These are phyloP conservation scores for Chelonoidis abingdonii DNA, from an alignment of 2,113 vertebrate species.

Conservation along the genomic window DNA sequence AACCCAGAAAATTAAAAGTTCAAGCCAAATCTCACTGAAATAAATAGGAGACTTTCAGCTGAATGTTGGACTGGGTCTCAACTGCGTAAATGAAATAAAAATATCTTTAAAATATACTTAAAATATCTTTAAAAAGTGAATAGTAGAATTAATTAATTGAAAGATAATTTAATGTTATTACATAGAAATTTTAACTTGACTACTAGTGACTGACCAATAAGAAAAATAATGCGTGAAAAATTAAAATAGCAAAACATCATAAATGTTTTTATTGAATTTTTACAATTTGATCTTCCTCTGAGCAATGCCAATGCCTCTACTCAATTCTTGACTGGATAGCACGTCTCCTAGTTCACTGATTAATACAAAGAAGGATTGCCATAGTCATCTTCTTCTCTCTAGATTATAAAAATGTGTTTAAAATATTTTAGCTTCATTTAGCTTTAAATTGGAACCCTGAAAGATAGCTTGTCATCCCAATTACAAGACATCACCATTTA, in stretches of 20 bases:
- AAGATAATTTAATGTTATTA: not conserved
- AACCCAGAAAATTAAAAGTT: not conserved
- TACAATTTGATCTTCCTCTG: not conserved
- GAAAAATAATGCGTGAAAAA: not conserved
- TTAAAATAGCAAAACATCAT: not conserved
- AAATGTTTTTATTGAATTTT: not conserved
- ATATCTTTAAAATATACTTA: not conserved
- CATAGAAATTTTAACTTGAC: not conserved
- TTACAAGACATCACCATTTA: not conserved
- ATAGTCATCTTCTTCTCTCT: not conserved
- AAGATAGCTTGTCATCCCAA: not conserved
- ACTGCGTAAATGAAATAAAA: not conserved
- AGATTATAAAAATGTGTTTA: not conserved
- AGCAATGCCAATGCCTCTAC: not conserved
- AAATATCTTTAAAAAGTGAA: not conserved
- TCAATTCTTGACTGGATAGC: not conserved
- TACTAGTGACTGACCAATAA: not conserved
- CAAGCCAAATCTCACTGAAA: not conserved
- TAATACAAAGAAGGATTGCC: not conserved
- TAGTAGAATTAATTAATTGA: not conserved
- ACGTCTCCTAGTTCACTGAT: not conserved
- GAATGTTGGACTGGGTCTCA: not conserved
- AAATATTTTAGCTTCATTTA: not conserved
- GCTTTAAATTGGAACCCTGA: not conserved
- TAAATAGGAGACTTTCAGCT: not conserved